Evolutionary conservation across 2,797 vertebrate species (phyloP).

Genomic region (Epinephelus coioides): DNA sequence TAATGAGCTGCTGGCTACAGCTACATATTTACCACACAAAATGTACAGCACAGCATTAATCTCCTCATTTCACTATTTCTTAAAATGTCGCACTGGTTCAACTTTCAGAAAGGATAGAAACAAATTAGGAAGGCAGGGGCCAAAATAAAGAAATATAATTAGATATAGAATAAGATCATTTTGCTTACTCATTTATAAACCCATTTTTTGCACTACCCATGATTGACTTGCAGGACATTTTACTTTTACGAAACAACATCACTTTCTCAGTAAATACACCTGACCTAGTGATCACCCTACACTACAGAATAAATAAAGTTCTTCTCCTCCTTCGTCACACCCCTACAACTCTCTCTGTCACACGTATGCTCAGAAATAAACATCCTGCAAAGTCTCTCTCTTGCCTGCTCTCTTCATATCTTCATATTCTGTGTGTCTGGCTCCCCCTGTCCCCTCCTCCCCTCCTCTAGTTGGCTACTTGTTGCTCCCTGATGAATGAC

Average conservation of each 20-base stretch:
- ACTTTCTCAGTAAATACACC: too few species aligned
- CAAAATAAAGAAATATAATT: neutral
- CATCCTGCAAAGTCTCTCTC: conserved; percentile 37
- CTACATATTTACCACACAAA: neutral
- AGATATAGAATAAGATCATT: neutral
- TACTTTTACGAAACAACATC: too few species aligned
- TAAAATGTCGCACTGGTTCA: neutral
- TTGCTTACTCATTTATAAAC: neutral
- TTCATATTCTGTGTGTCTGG: conserved; percentile 2
- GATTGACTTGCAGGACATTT: neutral
- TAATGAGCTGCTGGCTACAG: neutral
- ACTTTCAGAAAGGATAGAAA: neutral
- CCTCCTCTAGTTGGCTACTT: conserved; percentile 19
- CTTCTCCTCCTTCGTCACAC: conserved; percentile 5
- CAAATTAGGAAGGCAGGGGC: neutral
- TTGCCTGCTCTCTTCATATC: neutral
- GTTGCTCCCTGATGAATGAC: conserved; percentile 60
- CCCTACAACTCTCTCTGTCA: neutral
- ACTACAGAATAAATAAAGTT: conserved; percentile 29
- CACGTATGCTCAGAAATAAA: neutral
- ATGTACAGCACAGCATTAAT: neutral
- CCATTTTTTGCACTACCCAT: neutral
- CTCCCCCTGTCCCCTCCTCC: conserved; percentile 4
- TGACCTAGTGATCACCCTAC: neutral
- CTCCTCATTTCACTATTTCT: neutral